Conservation (phyloP, 1,140 invertebrate species). For the Ditylenchus dipsaci region DNA sequence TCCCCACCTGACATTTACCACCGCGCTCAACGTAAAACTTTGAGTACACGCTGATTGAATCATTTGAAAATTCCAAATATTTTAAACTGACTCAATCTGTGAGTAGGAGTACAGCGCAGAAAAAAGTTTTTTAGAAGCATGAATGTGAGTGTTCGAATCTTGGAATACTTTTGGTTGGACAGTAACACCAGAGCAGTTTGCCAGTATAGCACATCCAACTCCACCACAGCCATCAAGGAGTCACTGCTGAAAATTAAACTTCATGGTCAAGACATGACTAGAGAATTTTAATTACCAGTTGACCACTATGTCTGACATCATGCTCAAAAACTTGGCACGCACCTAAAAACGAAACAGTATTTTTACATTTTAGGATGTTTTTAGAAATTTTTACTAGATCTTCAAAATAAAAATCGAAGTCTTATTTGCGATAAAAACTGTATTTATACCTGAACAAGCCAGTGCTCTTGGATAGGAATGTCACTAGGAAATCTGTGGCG, state of each 20-base stretch:
- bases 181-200: conserved; percentile 40
- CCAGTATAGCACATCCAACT: conserved; percentile 37
- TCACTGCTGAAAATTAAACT: conserved; percentile 2
- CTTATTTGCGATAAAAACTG: too few relatives aligned
- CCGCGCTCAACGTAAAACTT: too few relatives aligned
- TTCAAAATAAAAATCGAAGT: too few relatives aligned
- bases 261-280: too few relatives aligned
- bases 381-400: too few relatives aligned
- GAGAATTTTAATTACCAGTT: conserved; percentile 13
- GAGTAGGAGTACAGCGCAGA: conserved; percentile 25
- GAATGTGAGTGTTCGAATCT: conserved; percentile 34
- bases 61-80: background rate
- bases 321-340: conserved; percentile 25
- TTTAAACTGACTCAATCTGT: conserved; percentile 11
- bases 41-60: too few relatives aligned
- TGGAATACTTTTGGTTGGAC: conserved; percentile 34
- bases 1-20: too few relatives aligned
- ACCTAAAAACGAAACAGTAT: too few relatives aligned
- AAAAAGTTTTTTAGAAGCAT: conserved; percentile 43
- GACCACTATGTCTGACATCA: conserved; percentile 34
- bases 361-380: too few relatives aligned
- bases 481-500: background rate
- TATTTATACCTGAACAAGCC: conserved; percentile 25
- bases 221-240: conserved; percentile 30
- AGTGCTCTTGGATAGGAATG: conserved; percentile 17